A percentile compares a stretch with the other conserved stretches of the same genome.
Conservation (phyloP, 2,797 vertebrate genomes). For the Galaxias olidus region DNA sequence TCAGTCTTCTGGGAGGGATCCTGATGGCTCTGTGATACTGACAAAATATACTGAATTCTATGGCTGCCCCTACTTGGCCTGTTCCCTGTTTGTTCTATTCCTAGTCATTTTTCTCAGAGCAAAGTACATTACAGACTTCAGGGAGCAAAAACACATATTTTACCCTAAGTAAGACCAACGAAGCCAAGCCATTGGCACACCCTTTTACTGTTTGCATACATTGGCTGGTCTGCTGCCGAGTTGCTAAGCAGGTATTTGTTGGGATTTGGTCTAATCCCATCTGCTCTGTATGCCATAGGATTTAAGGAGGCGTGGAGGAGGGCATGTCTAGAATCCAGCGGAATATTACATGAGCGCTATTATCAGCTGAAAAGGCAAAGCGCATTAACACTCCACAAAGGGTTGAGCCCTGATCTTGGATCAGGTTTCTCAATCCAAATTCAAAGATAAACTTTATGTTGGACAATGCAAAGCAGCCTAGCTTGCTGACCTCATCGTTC, state of each 20-base stretch:
- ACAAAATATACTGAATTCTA: background rate
- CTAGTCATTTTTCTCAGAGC: too few relatives aligned
- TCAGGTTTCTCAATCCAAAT: slow-evolving; percentile 11
- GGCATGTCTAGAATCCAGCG: slow-evolving; percentile 19
- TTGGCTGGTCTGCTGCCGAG: slow-evolving; percentile 18
- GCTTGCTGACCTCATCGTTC: too few relatives aligned
- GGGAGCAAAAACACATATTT: too few relatives aligned
- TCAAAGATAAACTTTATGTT: slow-evolving; percentile 29
- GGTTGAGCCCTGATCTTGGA: slow-evolving; percentile 32
- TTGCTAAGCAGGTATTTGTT: slow-evolving; percentile 18
- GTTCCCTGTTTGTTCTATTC: too few relatives aligned
- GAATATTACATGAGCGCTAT: slow-evolving; percentile 54
- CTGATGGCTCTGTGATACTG: slow-evolving; percentile 21
- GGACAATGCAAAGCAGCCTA: too few relatives aligned
- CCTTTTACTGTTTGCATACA: slow-evolving; percentile 18
- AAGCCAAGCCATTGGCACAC: too few relatives aligned
- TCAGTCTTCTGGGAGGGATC: slow-evolving; percentile 27
- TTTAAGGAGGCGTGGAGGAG: slow-evolving; percentile 21
- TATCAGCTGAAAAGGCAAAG: slow-evolving; percentile 55
- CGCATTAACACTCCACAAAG: slow-evolving; percentile 47
- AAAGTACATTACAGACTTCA: too few relatives aligned
- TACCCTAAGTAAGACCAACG: too few relatives aligned
- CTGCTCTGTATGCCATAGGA: slow-evolving; percentile 35
- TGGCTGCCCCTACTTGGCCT: background rate
- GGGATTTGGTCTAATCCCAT: slow-evolving; percentile 28